Percentiles rank a stretch among this genome's conserved stretches.
Conservation (phyloP, 2,888 invertebrate genomes). For the Ophion obscuratus region DNA sequence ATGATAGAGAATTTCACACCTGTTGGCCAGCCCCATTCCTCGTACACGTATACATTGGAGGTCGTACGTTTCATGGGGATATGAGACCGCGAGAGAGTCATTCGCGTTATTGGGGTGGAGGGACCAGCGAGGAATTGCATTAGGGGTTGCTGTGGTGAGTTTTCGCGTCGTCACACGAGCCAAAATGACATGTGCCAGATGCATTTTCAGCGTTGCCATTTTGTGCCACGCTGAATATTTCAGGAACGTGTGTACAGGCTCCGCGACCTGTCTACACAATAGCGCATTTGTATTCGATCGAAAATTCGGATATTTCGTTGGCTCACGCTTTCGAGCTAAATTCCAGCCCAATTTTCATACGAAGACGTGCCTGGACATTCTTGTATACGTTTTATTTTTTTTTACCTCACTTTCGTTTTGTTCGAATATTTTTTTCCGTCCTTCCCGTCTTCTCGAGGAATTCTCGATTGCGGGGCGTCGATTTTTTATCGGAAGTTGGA, state of each 20-base stretch:
- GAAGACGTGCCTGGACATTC: background rate
- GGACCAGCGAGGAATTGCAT: constrained; percentile 34
- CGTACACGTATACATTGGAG: constrained; percentile 8
- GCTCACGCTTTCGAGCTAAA: background rate
- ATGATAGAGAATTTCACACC: constrained; percentile 50
- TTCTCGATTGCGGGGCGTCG: background rate
- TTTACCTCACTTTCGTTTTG: background rate
- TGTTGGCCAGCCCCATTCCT: constrained; percentile 18
- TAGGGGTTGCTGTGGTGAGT: constrained; percentile 53
- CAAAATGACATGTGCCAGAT: constrained; percentile 60
- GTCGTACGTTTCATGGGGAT: constrained; percentile 36
- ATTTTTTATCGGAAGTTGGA: background rate
- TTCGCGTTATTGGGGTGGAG: constrained; percentile 29
- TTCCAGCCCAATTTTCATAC: background rate
- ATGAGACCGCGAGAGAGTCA: constrained; percentile 55
- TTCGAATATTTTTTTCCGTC: background rate
- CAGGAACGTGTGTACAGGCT: constrained; percentile 41
- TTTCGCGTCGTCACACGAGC: constrained; percentile 44
- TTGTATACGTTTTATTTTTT: background rate
- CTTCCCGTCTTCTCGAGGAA: background rate
- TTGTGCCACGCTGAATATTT: constrained; percentile 21
- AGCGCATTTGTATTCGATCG: background rate
- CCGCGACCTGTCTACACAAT: background rate
- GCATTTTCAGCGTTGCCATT: constrained; percentile 42
- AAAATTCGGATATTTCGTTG: background rate